These are phyloP conservation scores for Hydrotaea cyrtoneurina DNA, from an alignment of 2,888 invertebrate species.

Conservation along the genomic window DNA sequence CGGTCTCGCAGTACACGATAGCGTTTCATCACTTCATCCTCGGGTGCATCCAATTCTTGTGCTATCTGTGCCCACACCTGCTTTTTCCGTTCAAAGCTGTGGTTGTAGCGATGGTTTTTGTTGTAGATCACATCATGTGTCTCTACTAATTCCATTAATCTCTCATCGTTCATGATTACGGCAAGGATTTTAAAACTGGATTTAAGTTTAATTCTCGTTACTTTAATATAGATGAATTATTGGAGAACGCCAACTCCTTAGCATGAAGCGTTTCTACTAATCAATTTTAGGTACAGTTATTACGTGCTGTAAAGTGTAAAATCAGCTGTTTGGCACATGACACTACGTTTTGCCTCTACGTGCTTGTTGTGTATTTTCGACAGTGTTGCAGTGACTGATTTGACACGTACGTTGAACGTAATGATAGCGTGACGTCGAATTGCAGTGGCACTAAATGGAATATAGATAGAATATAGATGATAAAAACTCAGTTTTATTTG, in stretches of 20 bases:
- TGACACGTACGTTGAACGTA: not conserved
- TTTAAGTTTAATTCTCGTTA: slow-evolving; percentile 22
- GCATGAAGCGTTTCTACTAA: slow-evolving; percentile 7
- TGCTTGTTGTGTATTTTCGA: too few relatives aligned
- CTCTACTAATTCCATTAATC: slow-evolving; percentile 34
- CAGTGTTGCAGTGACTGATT: not conserved
- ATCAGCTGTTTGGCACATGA: not conserved
- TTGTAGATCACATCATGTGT: slow-evolving; percentile 41
- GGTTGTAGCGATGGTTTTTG: slow-evolving; percentile 18
- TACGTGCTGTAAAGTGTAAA: not conserved
- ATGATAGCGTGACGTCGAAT: not conserved
- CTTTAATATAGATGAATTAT: not conserved
- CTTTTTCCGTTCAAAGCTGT: slow-evolving; percentile 29
- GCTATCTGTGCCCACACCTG: slow-evolving; percentile 38
- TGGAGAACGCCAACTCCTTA: not conserved
- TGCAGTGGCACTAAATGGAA: too few relatives aligned
- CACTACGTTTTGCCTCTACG: not conserved
- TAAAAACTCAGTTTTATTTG: too few relatives aligned
- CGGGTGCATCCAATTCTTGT: slow-evolving; percentile 30
- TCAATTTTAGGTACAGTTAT: slow-evolving; percentile 10
- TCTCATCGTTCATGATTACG: slow-evolving; percentile 15
- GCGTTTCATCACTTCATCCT: slow-evolving; percentile 17
- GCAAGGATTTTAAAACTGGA: not conserved
- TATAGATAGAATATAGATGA: too few relatives aligned
- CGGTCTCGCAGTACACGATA: slow-evolving; percentile 45